phyloP scores from a whole-genome alignment of 2,113 vertebrate genomes.

The Strix uralensis region DNA sequence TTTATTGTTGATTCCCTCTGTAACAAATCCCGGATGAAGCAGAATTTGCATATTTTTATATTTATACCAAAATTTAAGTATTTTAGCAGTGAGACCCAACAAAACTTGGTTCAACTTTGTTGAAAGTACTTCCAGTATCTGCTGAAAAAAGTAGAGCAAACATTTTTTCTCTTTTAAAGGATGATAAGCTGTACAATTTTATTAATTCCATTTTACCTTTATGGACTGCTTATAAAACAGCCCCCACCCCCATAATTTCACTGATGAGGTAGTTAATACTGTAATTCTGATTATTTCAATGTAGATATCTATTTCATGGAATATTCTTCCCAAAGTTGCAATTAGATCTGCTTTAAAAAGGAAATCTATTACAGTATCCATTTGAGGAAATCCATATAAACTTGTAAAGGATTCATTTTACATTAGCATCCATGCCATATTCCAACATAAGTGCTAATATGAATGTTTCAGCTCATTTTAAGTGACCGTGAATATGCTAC shows the following conservation, averaged over 20 bases:
- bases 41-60: constrained; percentile 5
- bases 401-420: constrained; percentile 72
- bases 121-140: neutral
- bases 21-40: constrained; percentile 30
- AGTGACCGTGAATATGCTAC: constrained; percentile 45
- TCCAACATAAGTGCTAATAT: constrained; percentile 68
- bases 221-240: neutral
- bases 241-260: neutral
- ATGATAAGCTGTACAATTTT: neutral
- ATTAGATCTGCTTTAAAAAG: constrained; percentile 63
- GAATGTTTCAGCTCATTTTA: constrained; percentile 54
- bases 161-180: neutral
- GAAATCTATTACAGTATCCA: constrained; percentile 50
- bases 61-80: neutral
- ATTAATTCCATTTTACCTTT: neutral
- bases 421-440: constrained; percentile 52
- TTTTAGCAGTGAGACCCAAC: neutral
- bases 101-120: neutral
- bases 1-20: constrained; percentile 49
- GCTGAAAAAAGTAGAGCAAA: neutral
- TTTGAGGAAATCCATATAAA: constrained; percentile 54
- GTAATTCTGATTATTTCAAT: constrained; percentile 57
- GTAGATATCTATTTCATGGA: constrained; percentile 20
- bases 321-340: constrained; percentile 41
- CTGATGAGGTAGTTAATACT: neutral